Evolutionary conservation across 1,140 invertebrate genomes (phyloP), one percentile per base, ranked within the genome.

Genomic region (Carposina sasakii): DNA sequence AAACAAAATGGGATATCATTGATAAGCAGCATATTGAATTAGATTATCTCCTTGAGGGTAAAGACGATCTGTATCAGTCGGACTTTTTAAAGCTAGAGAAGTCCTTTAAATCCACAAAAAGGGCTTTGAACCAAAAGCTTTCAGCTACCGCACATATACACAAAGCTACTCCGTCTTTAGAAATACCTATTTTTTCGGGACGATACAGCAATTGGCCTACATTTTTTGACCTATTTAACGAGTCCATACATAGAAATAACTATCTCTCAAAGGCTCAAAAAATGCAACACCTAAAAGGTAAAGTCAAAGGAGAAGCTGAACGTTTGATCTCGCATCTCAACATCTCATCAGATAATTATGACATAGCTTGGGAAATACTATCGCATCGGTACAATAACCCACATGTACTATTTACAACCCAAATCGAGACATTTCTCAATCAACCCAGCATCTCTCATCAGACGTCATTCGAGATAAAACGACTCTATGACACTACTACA

Each of bases 301-400:
- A 20, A 19, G 16, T 37, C 17, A 3, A 19, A 37, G 34, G 34
- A 3, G 34, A 37, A 19, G 34, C 34, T 17, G 34, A 37, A 19
- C 15, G 34, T 8, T 3, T 37, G 6, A 19, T 37, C 4, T 19
- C 17, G 20, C 34, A 37, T 37, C 34, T 37, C 3, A 16, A 3
- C 3, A 16, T 41, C 2, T 41, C 39, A n/a, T n/a, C 39, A 5
- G 39, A 41, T n/a, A 41, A 41, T 15, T 41, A 41, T 22, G 39
- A 41, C 13, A 24, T 13, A 3, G 22, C 20, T 24, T 41, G 39
- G 39, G 39, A 26, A 10, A 5, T 41, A 13, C 15, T 41, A 5
- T 23, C 39, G 2, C 39, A 41, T 15, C 4, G 39, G 22, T 41
- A 41, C 13, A 24, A 41, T 16, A 41, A 41, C 13, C 3, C 2